Conservation (phyloP, 1,140 invertebrate species). For the Penaeus indicus region DNA sequence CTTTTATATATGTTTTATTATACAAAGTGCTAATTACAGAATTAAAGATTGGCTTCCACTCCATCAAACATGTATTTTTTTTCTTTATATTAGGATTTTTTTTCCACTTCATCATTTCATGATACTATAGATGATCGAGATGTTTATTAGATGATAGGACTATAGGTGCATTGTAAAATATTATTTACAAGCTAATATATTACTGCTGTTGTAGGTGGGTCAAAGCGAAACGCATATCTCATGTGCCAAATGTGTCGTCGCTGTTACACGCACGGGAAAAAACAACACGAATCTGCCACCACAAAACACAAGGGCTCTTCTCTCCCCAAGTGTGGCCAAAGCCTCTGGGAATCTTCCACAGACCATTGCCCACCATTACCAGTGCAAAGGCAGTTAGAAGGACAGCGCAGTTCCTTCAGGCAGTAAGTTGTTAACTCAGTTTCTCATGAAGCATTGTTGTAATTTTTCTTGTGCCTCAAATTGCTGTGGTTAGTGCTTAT, state of each 20-base stretch:
- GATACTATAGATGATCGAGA: no score
- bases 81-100: no score
- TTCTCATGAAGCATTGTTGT: no score
- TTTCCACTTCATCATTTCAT: no score
- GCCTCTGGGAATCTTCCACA: slow-evolving; percentile 21
- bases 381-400: slow-evolving; percentile 77
- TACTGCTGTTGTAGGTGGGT: slow-evolving; percentile 15
- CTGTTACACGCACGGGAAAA: slow-evolving; percentile 50
- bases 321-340: slow-evolving; percentile 40
- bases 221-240: slow-evolving; percentile 68
- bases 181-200: neutral
- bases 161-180: neutral
- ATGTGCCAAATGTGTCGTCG: slow-evolving; percentile 67
- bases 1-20: no score
- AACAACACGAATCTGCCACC: slow-evolving; percentile 23
- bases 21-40: no score
- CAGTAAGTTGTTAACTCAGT: slow-evolving; percentile 68
- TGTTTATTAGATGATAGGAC: no score
- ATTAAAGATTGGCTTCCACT: no score
- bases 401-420: slow-evolving; percentile 79
- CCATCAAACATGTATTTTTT: no score
- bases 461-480: no score
- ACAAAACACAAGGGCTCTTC: neutral
- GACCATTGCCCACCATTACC: slow-evolving; percentile 79
- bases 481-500: no score